A percentile compares a stretch with the other conserved stretches of the same genome.
Evolutionary conservation across 2,797 vertebrate species (phyloP).

Genomic region (Lepus townsendii): DNA sequence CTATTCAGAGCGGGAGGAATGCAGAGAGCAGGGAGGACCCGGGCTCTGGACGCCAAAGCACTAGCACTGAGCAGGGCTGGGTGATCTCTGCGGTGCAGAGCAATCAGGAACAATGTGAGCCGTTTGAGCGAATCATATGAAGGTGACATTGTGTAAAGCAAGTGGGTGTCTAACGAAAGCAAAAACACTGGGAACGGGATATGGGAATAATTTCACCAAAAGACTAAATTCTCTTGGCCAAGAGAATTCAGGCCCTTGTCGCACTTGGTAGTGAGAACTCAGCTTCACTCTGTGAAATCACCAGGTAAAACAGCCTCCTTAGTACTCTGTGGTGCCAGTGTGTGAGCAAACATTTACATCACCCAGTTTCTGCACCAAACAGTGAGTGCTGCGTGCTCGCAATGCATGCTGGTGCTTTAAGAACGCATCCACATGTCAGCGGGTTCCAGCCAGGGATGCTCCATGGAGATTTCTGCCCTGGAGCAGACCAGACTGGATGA

Average conservation of each 20-base stretch:
- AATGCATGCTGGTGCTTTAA: rapidly evolving
- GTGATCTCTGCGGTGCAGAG: no score
- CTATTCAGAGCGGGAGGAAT: neutral
- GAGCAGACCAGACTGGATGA: neutral
- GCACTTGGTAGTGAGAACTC: neutral
- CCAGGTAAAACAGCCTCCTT: neutral
- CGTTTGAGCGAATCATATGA: neutral
- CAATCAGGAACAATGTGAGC: neutral
- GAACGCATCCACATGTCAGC: neutral
- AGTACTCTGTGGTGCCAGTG: neutral
- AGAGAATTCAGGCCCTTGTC: neutral
- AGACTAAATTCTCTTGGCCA: neutral
- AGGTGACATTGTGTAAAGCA: neutral
- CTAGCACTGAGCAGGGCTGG: neutral
- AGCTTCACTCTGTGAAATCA: neutral
- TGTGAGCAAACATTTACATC: neutral
- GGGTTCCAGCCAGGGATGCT: neutral
- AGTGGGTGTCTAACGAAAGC: neutral
- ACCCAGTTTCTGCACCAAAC: neutral
- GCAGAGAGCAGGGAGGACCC: neutral
- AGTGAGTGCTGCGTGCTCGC: rapidly evolving
- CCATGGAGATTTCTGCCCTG: neutral
- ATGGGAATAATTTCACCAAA: conserved; percentile 30
- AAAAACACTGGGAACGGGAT: neutral
- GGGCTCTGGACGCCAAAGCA: neutral